These are phyloP conservation scores for Orestias chungarensis DNA, from an alignment of 2,797 vertebrate genomes.

Conservation along the genomic window DNA sequence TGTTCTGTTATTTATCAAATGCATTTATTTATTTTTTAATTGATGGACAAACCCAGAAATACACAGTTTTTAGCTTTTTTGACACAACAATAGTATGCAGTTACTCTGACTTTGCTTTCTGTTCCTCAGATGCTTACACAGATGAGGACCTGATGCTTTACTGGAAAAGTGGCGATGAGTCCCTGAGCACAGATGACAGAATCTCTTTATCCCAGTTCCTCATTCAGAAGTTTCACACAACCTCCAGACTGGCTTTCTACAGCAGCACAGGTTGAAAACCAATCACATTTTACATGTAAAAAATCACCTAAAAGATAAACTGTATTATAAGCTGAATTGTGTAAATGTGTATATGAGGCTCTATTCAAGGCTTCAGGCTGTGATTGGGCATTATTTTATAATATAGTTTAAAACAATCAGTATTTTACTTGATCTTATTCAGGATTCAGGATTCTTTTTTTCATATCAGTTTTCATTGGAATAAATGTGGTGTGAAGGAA, in stretches of 20 bases:
- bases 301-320: background rate
- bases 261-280: constrained; percentile 88
- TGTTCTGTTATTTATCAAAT: too few species aligned
- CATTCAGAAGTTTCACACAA: constrained; percentile 96
- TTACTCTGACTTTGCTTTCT: background rate
- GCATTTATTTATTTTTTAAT: background rate
- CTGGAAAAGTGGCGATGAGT: constrained; percentile 95
- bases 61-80: background rate
- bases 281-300: background rate
- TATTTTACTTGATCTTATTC: too few species aligned
- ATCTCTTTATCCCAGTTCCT: constrained; percentile 96
- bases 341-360: background rate
- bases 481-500: too few species aligned
- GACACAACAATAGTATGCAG: too few species aligned
- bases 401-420: background rate
- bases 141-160: constrained; percentile 97
- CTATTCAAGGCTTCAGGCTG: background rate
- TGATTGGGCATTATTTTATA: background rate
- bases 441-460: too few species aligned
- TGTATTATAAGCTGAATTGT: background rate
- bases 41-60: background rate
- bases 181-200: constrained; percentile 92
- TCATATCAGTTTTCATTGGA: too few species aligned
- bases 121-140: constrained; percentile 89
- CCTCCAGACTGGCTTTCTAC: constrained; percentile 94